Percentiles rank a stretch among this genome's conserved stretches.
Conservation (phyloP, 2,113 vertebrate genomes). For the Agapornis roseicollis region DNA sequence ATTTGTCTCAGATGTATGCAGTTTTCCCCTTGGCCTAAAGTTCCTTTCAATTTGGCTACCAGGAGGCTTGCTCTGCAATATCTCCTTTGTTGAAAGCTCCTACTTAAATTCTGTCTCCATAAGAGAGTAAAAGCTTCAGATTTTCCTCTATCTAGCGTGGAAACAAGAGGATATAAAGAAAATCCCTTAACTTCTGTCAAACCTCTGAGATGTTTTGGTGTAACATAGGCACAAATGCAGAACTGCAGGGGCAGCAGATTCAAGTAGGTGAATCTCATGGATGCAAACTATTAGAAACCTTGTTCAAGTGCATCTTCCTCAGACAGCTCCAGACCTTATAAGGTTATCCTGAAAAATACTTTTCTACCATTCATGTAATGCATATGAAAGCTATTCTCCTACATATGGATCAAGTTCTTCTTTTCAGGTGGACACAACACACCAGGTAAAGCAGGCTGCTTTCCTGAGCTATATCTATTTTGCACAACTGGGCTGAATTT, state of each 20-base stretch:
- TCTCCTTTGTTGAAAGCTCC: neutral
- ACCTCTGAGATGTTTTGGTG: neutral
- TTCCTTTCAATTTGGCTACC: neutral
- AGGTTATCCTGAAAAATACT: neutral
- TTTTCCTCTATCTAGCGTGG: neutral
- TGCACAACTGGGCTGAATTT: neutral
- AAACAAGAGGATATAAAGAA: neutral
- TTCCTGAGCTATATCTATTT: neutral
- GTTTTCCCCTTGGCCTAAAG: neutral
- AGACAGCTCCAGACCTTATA: neutral
- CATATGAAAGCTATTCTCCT: neutral
- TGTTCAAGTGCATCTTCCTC: neutral
- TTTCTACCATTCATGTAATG: neutral
- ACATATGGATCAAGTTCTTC: neutral
- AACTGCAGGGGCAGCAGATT: neutral
- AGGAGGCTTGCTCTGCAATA: neutral
- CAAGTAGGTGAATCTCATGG: neutral
- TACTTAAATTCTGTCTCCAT: neutral
- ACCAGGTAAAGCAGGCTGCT: neutral
- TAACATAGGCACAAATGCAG: neutral
- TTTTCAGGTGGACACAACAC: neutral
- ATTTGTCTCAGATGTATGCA: neutral
- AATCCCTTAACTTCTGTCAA: neutral
- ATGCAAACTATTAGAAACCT: neutral
- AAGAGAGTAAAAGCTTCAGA: neutral